Percentiles rank a stretch among this genome's conserved stretches.
phyloP scores from a whole-genome alignment of 1,140 invertebrate species.

The Anoplolepis gracilipes region DNA sequence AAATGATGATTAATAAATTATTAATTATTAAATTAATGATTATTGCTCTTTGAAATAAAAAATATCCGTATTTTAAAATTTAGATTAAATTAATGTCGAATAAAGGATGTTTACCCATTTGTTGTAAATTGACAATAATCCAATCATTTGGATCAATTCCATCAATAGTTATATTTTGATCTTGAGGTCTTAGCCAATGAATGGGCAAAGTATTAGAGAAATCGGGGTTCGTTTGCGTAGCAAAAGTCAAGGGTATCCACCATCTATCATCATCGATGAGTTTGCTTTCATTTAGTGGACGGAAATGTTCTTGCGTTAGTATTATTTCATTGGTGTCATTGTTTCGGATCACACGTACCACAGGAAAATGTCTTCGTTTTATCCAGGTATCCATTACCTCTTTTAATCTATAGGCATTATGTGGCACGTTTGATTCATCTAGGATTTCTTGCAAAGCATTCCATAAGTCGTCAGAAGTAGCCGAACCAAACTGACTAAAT shows the following conservation, averaged over 20 bases:
- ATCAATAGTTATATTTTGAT: slow-evolving; percentile 76
- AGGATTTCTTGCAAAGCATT: slow-evolving; percentile 87
- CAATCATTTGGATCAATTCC: slow-evolving; percentile 83
- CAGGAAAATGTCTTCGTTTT: slow-evolving; percentile 89
- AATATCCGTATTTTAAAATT: not conserved
- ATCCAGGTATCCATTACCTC: slow-evolving; percentile 90
- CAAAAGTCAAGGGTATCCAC: slow-evolving; percentile 86
- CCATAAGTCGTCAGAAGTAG: slow-evolving; percentile 91
- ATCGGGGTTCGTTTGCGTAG: slow-evolving; percentile 77
- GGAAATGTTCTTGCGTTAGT: slow-evolving; percentile 83
- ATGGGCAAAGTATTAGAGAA: slow-evolving; percentile 83
- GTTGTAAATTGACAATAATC: slow-evolving; percentile 86
- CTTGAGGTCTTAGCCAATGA: slow-evolving; percentile 78
- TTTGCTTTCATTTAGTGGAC: slow-evolving; percentile 7
- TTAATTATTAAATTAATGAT: slow-evolving; percentile 8
- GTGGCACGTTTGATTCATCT: slow-evolving; percentile 77
- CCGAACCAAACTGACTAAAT: slow-evolving; percentile 84
- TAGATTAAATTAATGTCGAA: not conserved
- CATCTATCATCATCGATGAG: slow-evolving; percentile 71
- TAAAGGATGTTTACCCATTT: slow-evolving; percentile 82
- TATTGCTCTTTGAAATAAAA: not conserved
- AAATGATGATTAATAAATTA: not conserved
- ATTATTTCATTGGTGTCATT: slow-evolving; percentile 82
- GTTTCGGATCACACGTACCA: slow-evolving; percentile 87
- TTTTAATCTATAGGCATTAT: slow-evolving; percentile 80